Evolutionary conservation across 2,797 vertebrate species (phyloP), one percentile per base, ranked within the genome.

Genomic region (Rhynchonycteris naso): DNA sequence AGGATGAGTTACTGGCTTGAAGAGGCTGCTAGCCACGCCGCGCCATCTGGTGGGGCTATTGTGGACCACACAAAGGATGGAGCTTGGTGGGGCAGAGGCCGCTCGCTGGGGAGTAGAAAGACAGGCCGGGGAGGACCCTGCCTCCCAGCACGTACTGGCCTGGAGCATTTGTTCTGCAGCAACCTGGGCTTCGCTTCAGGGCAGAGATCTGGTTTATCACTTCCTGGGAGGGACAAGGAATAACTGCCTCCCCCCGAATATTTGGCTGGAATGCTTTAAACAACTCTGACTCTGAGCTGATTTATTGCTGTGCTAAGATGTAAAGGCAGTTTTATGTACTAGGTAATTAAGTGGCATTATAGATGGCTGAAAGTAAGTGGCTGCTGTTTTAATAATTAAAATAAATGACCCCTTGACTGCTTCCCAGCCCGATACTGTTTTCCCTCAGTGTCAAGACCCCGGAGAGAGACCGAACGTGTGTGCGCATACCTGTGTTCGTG

Each of bases 321-420:
- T 50, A 33, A 33, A 88, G 96, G 78, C 96, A 54, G 97, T 96
- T 97, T 98, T 98, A 97, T 97, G 97, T 97, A 91, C 75, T 89
- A 85, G 85, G 97, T 98, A 98, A 98, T 98, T 98, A 97, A 97
- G 95, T 81, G 97, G 97, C 98, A 95, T 98, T 98, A 98, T 94
- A 93, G 97, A 97, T 52, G 71, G 95, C 90, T 74, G 82, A 94
- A 95, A 97, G 91, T 97, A 85, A 98, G 97, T 93, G 91, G 84
- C 95, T 95, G 61, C 91, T 35, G 8, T 93, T 98, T 98, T 95
- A 97, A 97, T 98, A 97, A 98, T 98, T 96, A 97, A 97, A 98
- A 97, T 93, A 94, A 97, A 97, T 95, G 96, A 97, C 96, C 97
- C 95, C 92, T 92, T 71, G 91, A 95, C 91, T 88, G 95, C 97